Percentiles rank a stretch among this genome's conserved stretches.
Conservation (phyloP, 2,113 vertebrate species). For the Calidris pygmaea region DNA sequence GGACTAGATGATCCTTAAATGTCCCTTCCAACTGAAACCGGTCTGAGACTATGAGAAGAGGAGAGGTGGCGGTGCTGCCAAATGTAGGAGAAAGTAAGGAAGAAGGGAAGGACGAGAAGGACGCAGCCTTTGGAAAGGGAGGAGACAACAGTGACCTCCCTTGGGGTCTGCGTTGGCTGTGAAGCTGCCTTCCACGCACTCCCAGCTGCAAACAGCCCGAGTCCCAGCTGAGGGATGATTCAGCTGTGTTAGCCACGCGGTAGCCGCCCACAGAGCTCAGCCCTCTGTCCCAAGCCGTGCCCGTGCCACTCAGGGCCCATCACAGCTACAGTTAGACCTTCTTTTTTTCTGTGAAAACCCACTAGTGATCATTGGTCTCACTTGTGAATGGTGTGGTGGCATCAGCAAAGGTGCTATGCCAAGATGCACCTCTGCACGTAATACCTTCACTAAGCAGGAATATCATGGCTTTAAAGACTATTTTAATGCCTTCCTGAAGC, state of each 20-base stretch:
- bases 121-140: neutral
- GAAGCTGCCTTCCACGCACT: neutral
- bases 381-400: neutral
- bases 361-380: neutral
- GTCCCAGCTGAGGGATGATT: neutral
- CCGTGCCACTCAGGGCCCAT: rapidly evolving
- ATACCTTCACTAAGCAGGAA: neutral
- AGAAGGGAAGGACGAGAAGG: neutral
- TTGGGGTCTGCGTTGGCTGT: neutral
- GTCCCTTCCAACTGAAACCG: rapidly evolving
- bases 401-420: neutral
- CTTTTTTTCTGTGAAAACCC: neutral
- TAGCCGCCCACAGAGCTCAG: neutral
- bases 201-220: neutral
- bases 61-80: neutral
- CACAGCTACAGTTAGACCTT: neutral
- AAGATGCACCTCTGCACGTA: neutral
- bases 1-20: neutral
- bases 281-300: neutral
- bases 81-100: neutral
- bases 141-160: too few relatives aligned
- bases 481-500: neutral
- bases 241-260: rapidly evolving
- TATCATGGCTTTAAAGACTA: neutral
- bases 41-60: neutral